A percentile compares a stretch with the other conserved stretches of the same genome.
These are phyloP conservation scores for Notarius lentiginosus DNA, from an alignment of 2,113 vertebrate species.

Conservation along the genomic window DNA sequence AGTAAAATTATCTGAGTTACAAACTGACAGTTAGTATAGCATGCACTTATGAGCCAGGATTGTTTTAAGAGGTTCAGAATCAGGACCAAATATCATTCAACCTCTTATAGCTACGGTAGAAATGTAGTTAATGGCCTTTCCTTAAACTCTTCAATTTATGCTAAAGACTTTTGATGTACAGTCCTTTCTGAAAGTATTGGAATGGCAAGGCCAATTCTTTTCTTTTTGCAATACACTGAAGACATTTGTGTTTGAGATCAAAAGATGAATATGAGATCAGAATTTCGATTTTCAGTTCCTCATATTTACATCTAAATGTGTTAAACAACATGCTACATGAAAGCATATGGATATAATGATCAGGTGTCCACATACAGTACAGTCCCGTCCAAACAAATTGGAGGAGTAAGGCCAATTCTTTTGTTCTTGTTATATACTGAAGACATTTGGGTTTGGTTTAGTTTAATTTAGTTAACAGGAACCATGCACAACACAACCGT, in stretches of 20 bases:
- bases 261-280: background rate
- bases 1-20: background rate
- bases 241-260: background rate
- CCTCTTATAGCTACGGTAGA: background rate
- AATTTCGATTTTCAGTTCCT: background rate
- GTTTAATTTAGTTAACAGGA: too few species aligned
- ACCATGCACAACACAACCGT: too few species aligned
- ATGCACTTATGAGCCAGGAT: background rate
- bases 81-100: background rate
- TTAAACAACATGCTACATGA: background rate
- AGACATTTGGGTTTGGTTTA: too few species aligned
- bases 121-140: background rate
- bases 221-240: background rate
- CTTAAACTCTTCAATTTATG: background rate
- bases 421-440: too few species aligned
- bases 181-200: background rate
- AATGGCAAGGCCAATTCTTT: background rate
- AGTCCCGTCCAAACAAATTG: too few species aligned
- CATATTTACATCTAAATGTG: background rate
- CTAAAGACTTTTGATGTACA: background rate
- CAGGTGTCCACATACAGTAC: too few species aligned
- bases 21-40: background rate
- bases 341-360: too few species aligned
- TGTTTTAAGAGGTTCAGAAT: background rate
- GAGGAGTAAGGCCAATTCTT: too few species aligned